These are phyloP conservation scores for Calidris pugnax DNA, from an alignment of 2,113 vertebrate species.

Conservation along the genomic window DNA sequence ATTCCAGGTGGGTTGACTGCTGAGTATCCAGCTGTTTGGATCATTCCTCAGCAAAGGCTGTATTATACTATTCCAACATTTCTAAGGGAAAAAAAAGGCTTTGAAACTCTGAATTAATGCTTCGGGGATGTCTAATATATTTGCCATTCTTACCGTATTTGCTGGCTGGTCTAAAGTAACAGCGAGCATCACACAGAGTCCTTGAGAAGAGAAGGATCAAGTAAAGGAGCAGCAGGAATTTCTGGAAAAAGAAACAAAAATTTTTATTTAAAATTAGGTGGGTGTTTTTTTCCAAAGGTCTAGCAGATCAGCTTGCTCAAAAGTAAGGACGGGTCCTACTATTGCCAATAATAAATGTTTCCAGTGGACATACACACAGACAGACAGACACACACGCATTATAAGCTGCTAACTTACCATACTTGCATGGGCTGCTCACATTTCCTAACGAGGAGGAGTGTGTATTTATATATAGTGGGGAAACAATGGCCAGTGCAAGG, in stretches of 20 bases:
- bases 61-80: neutral
- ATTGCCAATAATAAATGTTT: neutral
- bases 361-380: neutral
- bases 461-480: conserved; percentile 21
- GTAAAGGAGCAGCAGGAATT: conserved; percentile 3
- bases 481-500: conserved; percentile 47
- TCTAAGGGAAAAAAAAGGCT: neutral
- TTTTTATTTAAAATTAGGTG: neutral
- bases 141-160: conserved; percentile 52
- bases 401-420: conserved; percentile 49
- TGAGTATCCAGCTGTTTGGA: neutral
- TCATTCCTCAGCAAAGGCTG: neutral
- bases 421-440: neutral
- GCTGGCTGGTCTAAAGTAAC: conserved; percentile 57
- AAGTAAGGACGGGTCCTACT: neutral
- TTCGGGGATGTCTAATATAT: neutral
- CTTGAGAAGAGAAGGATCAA: conserved; percentile 30
- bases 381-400: neutral
- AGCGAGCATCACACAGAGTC: conserved; percentile 22
- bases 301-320: neutral
- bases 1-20: neutral
- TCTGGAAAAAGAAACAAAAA: conserved; percentile 35
- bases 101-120: neutral
- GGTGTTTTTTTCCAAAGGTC: neutral
- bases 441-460: neutral